Evolutionary conservation across 2,888 invertebrate genomes (phyloP).

Genomic region (Drosophila setosimentum): DNA sequence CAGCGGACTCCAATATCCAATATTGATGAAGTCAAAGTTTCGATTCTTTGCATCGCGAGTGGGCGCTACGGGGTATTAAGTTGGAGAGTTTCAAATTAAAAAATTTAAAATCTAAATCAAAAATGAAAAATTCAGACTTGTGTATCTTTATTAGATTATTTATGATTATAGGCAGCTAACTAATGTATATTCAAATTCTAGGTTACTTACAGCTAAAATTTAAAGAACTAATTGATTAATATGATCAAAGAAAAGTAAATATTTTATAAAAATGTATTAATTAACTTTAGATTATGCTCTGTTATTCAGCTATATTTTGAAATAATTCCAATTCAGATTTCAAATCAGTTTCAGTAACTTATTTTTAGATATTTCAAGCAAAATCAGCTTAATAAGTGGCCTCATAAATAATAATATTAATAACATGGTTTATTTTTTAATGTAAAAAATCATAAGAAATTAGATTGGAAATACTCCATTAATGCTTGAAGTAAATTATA

Average conservation of each 20-base stretch:
- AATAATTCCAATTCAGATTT: neutral
- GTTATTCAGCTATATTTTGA: neutral
- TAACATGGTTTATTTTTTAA: neutral
- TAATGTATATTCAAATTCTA: neutral
- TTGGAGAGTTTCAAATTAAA: neutral
- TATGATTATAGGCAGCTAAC: neutral
- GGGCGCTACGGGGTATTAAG: conserved; percentile 18
- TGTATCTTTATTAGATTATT: neutral
- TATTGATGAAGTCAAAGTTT: conserved; percentile 85
- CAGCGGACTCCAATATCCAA: conserved; percentile 91
- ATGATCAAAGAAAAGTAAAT: neutral
- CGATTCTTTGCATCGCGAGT: conserved; percentile 64
- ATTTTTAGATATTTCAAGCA: neutral
- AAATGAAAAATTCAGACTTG: neutral
- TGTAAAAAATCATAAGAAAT: neutral
- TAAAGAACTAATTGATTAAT: neutral
- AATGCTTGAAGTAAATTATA: neutral
- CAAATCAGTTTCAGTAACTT: too few species aligned
- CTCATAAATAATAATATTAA: neutral
- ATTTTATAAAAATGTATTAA: neutral
- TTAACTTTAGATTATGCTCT: neutral
- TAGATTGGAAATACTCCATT: neutral
- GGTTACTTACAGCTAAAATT: neutral
- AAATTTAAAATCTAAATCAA: neutral
- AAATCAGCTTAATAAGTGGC: neutral